Percentiles rank a stretch among this genome's conserved stretches.
Conservation (phyloP, 2,797 vertebrate genomes). For the Gymnopithys bicolor region DNA sequence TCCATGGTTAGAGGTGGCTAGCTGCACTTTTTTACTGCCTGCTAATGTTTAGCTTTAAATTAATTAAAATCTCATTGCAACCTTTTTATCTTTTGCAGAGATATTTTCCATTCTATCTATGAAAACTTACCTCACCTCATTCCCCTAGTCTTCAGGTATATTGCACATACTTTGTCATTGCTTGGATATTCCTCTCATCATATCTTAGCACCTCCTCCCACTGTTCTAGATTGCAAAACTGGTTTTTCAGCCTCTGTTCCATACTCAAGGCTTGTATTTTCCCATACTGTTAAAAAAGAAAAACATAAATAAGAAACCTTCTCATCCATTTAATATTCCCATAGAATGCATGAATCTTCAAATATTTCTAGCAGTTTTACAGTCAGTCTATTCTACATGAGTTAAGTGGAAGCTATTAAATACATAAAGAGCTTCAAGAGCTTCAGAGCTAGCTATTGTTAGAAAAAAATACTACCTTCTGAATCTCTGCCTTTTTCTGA, state of each 20-base stretch:
- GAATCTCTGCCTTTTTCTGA: slow-evolving; percentile 39
- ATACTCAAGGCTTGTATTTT: not conserved
- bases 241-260: not conserved
- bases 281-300: not conserved
- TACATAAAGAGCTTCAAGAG: slow-evolving; percentile 42
- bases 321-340: not conserved
- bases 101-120: not conserved
- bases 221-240: not conserved
- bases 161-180: not conserved
- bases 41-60: not conserved
- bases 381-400: slow-evolving; percentile 28
- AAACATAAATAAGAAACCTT: fast-evolving
- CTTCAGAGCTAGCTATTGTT: slow-evolving; percentile 27
- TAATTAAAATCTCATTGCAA: not conserved
- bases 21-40: not conserved
- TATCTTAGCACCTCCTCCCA: not conserved
- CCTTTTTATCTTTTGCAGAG: not conserved
- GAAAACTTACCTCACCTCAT: not conserved
- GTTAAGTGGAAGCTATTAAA: slow-evolving; percentile 53
- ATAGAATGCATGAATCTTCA: not conserved
- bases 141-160: not conserved
- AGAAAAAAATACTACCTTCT: slow-evolving; percentile 15
- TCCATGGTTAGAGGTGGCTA: not conserved
- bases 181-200: not conserved
- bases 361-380: slow-evolving; percentile 17